Evolutionary conservation across 92 coral and sea anemone genomes (phyloP), one percentile per base, ranked within the genome.

Genomic region (Parazoanthus darwini): DNA sequence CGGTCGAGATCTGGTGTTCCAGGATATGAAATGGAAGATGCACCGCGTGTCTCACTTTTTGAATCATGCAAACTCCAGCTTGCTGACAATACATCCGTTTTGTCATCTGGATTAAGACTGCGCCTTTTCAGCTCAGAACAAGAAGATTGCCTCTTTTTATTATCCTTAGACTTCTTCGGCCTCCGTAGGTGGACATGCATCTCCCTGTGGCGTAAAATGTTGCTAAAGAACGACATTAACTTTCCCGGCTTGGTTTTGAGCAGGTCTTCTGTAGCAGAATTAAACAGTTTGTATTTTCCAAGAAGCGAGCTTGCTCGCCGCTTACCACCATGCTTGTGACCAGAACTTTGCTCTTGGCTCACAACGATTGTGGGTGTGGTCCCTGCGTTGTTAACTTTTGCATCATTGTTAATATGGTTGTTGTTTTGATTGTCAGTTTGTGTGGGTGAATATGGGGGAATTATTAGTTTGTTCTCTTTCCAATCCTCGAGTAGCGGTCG

Each of bases 191-290:
- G 36, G 11, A 44, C 79, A 84, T 84, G 79, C 79, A 84, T 84
- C 56, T 84, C 87, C 26, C 87, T 84, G 78, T 70, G 75, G 67
- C 95, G 98, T 18, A 97, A 81, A 22, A 95, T 94, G 13, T 94
- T 91, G 86, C 92, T 94, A 86, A 97, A 97, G 88, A 97, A 97
- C 35, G 94, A 91, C 85, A 89, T 96, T 78, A 97, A 65, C 87
- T 94, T 97, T 70, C 97, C 91, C 39, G 99, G 99, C 18, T 98
- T 97, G 68, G 88, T 93, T 77, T 93, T 95, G 38, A 97, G 88
- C 29, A 97, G 91, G 80, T 97, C 99, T 14, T 97, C 99, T 29
- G 99, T 97, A 15, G 91, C 93, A n/a, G 92, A 81, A 77, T 93
- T 91, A 78, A 97, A 97, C 82, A 94, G 90, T 88, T 95, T 97